Conservation (phyloP, 2,888 invertebrate genomes). For the Rapana venosa region DNA sequence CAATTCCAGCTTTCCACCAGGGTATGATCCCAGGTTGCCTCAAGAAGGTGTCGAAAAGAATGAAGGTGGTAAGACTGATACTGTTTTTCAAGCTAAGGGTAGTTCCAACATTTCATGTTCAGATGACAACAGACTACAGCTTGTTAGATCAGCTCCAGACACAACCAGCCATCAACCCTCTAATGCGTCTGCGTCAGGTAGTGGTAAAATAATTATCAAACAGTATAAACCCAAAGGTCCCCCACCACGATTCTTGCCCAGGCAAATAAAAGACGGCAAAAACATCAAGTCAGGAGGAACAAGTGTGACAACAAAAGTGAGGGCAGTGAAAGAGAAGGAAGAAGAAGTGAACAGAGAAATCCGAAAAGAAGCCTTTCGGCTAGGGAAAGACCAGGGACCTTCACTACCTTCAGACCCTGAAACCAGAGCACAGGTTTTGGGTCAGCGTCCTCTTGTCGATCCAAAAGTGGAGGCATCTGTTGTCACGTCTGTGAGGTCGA, state of each 20-base stretch:
- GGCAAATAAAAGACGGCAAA: conserved; percentile 61
- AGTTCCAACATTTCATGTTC: not conserved
- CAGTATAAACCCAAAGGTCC: conserved; percentile 55
- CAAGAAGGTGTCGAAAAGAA: not conserved
- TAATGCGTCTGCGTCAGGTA: not conserved
- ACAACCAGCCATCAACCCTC: not conserved
- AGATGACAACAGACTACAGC: not conserved
- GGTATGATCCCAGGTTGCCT: conserved; percentile 58
- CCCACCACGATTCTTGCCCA: conserved; percentile 67
- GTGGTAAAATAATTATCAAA: conserved; percentile 54
- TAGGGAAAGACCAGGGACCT: conserved; percentile 67
- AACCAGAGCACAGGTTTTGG: conserved; percentile 22
- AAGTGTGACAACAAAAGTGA: not conserved
- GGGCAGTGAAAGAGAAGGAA: not conserved
- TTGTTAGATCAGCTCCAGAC: not conserved
- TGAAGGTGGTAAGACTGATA: not conserved
- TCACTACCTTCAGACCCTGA: conserved; percentile 42
- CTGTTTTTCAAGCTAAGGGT: not conserved
- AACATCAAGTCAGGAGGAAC: not conserved
- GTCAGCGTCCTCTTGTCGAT: conserved; percentile 39
- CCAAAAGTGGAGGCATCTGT: conserved; percentile 59
- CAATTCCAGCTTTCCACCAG: conserved; percentile 62
- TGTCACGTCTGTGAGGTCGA: conserved; percentile 61
- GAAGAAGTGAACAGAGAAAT: conserved; percentile 59
- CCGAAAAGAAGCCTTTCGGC: conserved; percentile 62